Evolutionary conservation across 2,113 vertebrate genomes (phyloP), one percentile per base, ranked within the genome.

Genomic region (Cercocebus atys): DNA sequence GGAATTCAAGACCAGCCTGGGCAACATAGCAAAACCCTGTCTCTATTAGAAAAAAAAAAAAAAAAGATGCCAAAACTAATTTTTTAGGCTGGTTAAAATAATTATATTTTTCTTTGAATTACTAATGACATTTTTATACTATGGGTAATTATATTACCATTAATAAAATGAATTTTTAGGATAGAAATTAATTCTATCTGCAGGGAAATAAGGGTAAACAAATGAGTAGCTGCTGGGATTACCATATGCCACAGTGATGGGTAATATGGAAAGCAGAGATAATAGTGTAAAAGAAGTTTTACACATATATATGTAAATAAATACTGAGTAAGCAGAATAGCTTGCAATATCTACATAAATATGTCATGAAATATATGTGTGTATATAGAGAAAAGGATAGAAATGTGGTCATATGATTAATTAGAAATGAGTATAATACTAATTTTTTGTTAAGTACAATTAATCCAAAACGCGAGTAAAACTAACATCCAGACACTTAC

Each of bases 91-190:
- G 18, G 52, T 84, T n/a, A 59, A 87, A 84, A 64, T 80, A 86
- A 87, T 87, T 90, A 50, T 45, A 78, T 93, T 88, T 96, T 84
- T 94, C 9, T 90, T 94, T 96, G 30, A 73, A 68, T 94, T 96
- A 47, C 30, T 90, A 43, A 38, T 94, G 35, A 70, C 3, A 76
- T 93, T 85, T 89, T 86, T 47, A 32, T 95, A 45, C 8, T 76
- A 0, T 32, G 55, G 61, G 10, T 89, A 78, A 80, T 91, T 94
- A 66, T 57, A 75, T 78, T 93, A 86, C 88, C 13, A 50, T 88
- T 88, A 88, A 83, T 93, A 66, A 95, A 84, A 79, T 93, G 38
- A 70, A 82, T 92, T 96, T 95, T 40, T 61, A 96, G 86, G 59
- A 50, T 57, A 91, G 16, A 95, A n/a, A 70, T 88, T 97, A 97